These are phyloP conservation scores for Drosophila pseudoobscura DNA, from an alignment of 1,140 invertebrate species.

Conservation along the genomic window DNA sequence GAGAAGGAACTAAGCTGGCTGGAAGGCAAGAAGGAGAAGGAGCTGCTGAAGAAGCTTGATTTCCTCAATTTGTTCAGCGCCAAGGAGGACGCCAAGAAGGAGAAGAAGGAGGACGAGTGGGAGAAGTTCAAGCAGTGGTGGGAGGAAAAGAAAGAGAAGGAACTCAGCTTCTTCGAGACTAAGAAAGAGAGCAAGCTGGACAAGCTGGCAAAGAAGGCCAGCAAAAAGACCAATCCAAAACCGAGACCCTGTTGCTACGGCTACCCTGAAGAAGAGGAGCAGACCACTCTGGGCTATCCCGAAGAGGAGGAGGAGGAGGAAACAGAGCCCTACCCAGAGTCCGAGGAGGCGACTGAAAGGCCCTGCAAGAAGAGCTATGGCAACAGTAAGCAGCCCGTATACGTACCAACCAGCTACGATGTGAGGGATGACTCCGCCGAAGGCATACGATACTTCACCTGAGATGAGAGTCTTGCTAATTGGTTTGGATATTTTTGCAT, in stretches of 20 bases:
- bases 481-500: slow-evolving; percentile 38
- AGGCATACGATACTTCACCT: slow-evolving; percentile 61
- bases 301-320: slow-evolving; percentile 18
- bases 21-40: slow-evolving; percentile 53
- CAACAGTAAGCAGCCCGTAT: slow-evolving; percentile 1
- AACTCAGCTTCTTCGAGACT: slow-evolving; percentile 52
- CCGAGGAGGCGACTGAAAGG: slow-evolving; percentile 27
- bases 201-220: slow-evolving; percentile 46
- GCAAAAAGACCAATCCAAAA: slow-evolving; percentile 46
- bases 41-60: slow-evolving; percentile 63
- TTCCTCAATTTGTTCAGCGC: slow-evolving; percentile 61
- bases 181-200: slow-evolving; percentile 49
- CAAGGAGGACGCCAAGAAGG: slow-evolving; percentile 49
- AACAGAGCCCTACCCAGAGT: background rate
- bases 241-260: slow-evolving; percentile 23
- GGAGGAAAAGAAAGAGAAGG: slow-evolving; percentile 63
- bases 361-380: slow-evolving; percentile 18
- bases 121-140: slow-evolving; percentile 66
- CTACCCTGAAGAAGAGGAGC: slow-evolving; percentile 15
- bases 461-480: slow-evolving; percentile 20
- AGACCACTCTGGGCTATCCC: background rate
- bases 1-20: slow-evolving; percentile 41
- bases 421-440: slow-evolving; percentile 53
- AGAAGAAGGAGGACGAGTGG: slow-evolving; percentile 59
- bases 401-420: slow-evolving; percentile 39